Base-by-base conservation (phyloP, 2,113 vertebrate species). In the Phalacrocorax aristotelis region DNA sequence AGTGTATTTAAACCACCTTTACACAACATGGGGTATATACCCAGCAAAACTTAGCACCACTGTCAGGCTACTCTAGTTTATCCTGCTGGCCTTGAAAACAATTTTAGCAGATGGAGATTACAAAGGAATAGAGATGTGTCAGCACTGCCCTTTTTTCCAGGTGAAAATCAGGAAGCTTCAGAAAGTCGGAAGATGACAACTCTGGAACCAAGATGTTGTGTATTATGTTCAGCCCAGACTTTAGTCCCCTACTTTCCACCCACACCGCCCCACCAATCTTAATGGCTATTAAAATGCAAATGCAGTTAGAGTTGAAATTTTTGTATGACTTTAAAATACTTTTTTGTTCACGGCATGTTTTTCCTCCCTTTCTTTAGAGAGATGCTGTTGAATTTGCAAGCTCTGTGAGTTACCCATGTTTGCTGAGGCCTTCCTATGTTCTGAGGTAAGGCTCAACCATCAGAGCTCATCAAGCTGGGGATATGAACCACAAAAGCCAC, bases 381-480 rank as follows among this genome's bases (percentile, higher is more conserved):
- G 99, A 99, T 44, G 99, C 99, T 13, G 93, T 99, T 96, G 92
- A 98, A 54, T 99, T 99, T 88, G 99, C 99, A 58, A 97, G 97
- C 52, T 97, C 98, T 68, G 99, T 99, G 95, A 98, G 98, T 57
- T 99, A 99, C 65, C 99, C 99, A 0, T 99, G 99, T 88, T 98
- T 99, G 82, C 97, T 99, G 97, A 98, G 99, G 55, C 99, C 99
- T 88, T 99, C 99, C 26, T 99, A 99, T 71, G 99, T 99, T 52
- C 97, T 99, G 80, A 99, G 99, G 99, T 99, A 98, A 98, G 91
- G 54, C 44, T 89, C 19, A 48, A 44, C 57, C 69, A 15, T 66
- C 62, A 52, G 42, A 71, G 42, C n/a, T 81, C 38, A 44, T 48
- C 68, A 44, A 3, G 2, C 1, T 61, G 22, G 25, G 30, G 11